Evolutionary conservation across 2,888 invertebrate genomes (phyloP).

Genomic region (Microctonus hyperodae): DNA sequence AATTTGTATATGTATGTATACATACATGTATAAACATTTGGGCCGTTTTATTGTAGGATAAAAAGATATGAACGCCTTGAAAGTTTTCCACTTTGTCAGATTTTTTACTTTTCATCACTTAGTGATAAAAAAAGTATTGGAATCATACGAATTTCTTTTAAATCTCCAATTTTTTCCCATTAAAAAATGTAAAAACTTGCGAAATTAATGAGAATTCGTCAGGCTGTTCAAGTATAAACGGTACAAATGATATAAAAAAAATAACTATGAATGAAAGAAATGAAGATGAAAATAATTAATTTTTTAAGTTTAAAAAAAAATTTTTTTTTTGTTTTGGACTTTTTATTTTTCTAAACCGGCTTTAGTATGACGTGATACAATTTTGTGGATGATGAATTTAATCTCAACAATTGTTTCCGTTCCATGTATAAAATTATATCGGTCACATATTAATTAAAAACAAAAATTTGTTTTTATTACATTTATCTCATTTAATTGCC

Average conservation of each 20-base stretch:
- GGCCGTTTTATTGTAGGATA: not conserved
- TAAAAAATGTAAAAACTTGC: not conserved
- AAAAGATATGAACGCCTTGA: not conserved
- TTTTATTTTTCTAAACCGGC: slow-evolving; percentile 10
- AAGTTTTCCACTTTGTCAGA: slow-evolving; percentile 11
- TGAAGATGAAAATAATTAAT: not conserved
- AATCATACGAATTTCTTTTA: not conserved
- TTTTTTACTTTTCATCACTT: not conserved
- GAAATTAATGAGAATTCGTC: not conserved
- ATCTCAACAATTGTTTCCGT: not conserved
- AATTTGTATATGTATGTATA: too few species aligned
- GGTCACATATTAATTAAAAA: not conserved
- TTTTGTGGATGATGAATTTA: not conserved
- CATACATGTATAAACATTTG: not conserved
- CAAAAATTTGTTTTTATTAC: not conserved
- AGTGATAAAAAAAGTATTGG: too few species aligned
- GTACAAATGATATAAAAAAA: slow-evolving; percentile 20
- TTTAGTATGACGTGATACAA: slow-evolving; percentile 12
- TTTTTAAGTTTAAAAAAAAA: slow-evolving; percentile 9
- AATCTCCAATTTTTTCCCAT: not conserved
- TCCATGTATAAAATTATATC: not conserved
- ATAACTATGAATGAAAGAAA: slow-evolving; percentile 9
- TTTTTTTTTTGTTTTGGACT: not conserved
- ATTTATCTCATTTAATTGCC: slow-evolving; percentile 12
- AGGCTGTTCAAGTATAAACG: slow-evolving; percentile 21